phyloP scores from a whole-genome alignment of 1,140 invertebrate species.

The Brachionus rotundiformis region DNA sequence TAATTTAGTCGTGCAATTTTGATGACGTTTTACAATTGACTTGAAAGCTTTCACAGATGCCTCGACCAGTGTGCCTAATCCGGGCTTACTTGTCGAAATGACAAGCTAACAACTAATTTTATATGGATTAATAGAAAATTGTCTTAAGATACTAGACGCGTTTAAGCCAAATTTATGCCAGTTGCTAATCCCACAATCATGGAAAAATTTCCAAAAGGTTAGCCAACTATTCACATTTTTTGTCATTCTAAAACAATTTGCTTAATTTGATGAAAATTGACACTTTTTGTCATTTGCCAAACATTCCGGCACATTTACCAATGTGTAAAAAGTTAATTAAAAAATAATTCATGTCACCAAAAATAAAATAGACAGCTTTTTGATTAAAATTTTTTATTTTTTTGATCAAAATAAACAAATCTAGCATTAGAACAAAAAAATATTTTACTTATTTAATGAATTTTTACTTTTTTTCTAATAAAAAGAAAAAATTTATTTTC shows the following conservation, averaged over 20 bases:
- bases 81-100: conserved; percentile 5
- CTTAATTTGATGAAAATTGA: not conserved
- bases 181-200: not conserved
- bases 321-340: too few relatives aligned
- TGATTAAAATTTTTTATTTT: too few relatives aligned
- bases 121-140: conserved; percentile 11
- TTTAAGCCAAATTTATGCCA: not conserved
- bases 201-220: not conserved
- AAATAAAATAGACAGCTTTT: too few relatives aligned
- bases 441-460: too few relatives aligned
- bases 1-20: not conserved
- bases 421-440: too few relatives aligned
- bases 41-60: conserved; percentile 20
- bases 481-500: too few relatives aligned
- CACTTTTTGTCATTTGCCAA: not conserved
- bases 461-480: too few relatives aligned
- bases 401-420: too few relatives aligned
- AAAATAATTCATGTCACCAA: too few relatives aligned
- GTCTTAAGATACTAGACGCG: not conserved
- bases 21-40: conserved; percentile 39
- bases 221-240: not conserved
- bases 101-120: conserved; percentile 3
- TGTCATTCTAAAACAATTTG: not conserved
- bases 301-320: not conserved
- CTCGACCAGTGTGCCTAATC: not conserved